These are phyloP conservation scores for Ecliptopera silaceata DNA, from an alignment of 2,888 invertebrate genomes.

Conservation along the genomic window DNA sequence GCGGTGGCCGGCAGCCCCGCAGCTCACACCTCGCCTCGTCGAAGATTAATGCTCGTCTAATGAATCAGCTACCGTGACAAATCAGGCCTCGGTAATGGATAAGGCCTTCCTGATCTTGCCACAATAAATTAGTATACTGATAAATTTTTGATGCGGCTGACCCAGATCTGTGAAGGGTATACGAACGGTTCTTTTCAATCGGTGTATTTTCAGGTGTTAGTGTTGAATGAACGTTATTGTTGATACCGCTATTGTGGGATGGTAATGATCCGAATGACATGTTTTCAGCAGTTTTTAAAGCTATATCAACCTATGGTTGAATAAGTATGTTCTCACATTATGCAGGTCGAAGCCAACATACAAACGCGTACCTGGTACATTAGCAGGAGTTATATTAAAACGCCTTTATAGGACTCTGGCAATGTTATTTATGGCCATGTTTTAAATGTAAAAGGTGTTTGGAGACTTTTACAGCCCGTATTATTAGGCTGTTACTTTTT, in stretches of 20 bases:
- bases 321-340: not conserved
- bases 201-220: constrained; percentile 21
- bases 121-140: constrained; percentile 63
- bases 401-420: not conserved
- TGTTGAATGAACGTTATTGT: constrained; percentile 37
- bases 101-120: constrained; percentile 66
- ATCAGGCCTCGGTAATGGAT: constrained; percentile 73
- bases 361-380: not conserved
- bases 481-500: constrained; percentile 28
- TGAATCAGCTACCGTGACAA: constrained; percentile 78
- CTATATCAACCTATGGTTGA: constrained; percentile 5
- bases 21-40: constrained; percentile 48
- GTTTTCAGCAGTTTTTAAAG: constrained; percentile 21
- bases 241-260: constrained; percentile 40
- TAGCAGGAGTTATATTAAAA: not conserved
- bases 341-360: not conserved
- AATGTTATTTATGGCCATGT: constrained; percentile 15
- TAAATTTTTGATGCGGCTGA: constrained; percentile 50
- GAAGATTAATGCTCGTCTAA: constrained; percentile 73
- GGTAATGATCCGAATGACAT: constrained; percentile 46
- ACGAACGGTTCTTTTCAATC: constrained; percentile 16
- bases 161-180: constrained; percentile 13
- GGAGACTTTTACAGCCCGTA: constrained; percentile 24
- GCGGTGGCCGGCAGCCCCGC: constrained; percentile 49
- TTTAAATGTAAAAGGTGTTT: constrained; percentile 26